Evolutionary conservation across 2,113 vertebrate species (phyloP), one percentile per base, ranked within the genome.

Genomic region (Clupea harengus): DNA sequence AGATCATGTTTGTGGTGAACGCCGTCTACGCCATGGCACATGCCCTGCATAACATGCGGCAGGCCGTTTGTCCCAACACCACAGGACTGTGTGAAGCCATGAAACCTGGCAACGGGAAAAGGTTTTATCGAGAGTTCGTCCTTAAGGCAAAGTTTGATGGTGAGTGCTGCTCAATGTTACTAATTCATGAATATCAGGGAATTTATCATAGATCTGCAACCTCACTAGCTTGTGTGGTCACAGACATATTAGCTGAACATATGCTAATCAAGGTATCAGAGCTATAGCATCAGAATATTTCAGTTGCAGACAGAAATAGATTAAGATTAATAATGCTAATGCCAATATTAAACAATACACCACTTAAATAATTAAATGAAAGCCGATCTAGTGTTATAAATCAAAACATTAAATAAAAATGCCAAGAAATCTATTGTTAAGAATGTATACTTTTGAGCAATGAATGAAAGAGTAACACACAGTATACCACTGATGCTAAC

Each of bases 1-100:
- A 99, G 94, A 99, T 99, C 91, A 99, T 98, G 72, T 99, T 99
- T 0, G 97, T 99, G 83, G 94, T 99, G 85, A 99, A 99, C 0
- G 98, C 98, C 0, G 97, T 99, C 60, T 99, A 97, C 0, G 97
- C 98, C 52, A 99, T 99, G 95, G 98, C 98, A 67, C 93, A 96
- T 0, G 97, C 97, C 0, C 92, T 99, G 46, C 97, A 99, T 88
- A 97, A 98, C 93, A 99, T 99, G 98, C 96, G 97, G 85, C 96
- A 92, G 28, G 94, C 95, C 0, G 91, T 99, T 67, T 99, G 98
- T 83, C 97, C 98, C 82, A 98, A 99, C 81, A 91, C 94, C 89
- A 98, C 96, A 89, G 96, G 91, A 86, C 95, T 97, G 88, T 99
- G 98, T 0, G 96, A 97, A 0, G 95, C 97, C 80, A 98, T 99